phyloP scores from a whole-genome alignment of 1,140 invertebrate genomes.

The Platyscapa corneri region DNA sequence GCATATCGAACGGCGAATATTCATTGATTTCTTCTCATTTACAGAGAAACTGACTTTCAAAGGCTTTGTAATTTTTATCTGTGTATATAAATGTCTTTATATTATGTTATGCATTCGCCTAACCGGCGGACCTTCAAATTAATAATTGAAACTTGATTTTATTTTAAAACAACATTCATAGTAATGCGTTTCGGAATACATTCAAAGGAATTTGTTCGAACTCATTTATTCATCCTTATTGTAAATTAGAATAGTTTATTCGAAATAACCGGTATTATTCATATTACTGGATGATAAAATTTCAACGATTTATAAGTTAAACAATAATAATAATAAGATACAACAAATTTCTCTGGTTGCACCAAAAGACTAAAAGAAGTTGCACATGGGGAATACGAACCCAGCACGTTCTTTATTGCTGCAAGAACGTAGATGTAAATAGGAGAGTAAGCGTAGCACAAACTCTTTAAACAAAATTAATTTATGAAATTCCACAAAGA shows the following conservation, averaged over 20 bases:
- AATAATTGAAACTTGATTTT: neutral
- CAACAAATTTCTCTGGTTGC: neutral
- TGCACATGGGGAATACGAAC: neutral
- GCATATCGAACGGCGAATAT: neutral
- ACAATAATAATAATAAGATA: slow-evolving; percentile 1
- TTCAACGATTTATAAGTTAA: neutral
- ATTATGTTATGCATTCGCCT: no score
- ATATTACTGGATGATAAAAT: neutral
- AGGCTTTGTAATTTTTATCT: neutral
- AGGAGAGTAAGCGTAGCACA: neutral
- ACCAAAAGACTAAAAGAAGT: neutral
- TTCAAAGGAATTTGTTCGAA: no score
- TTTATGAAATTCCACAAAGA: slow-evolving; percentile 5
- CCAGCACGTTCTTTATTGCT: slow-evolving; percentile 1
- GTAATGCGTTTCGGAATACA: neutral
- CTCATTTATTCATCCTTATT: neutral
- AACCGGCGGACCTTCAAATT: neutral
- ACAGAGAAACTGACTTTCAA: neutral
- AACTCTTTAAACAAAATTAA: slow-evolving; percentile 25
- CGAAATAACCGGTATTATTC: neutral
- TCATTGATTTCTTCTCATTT: neutral
- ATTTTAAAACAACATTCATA: neutral
- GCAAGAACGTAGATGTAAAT: slow-evolving; percentile 8
- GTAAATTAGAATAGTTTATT: neutral
- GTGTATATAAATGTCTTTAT: neutral